Base-by-base conservation (phyloP, 1,140 invertebrate species). In the Centruroides vittatus region DNA sequence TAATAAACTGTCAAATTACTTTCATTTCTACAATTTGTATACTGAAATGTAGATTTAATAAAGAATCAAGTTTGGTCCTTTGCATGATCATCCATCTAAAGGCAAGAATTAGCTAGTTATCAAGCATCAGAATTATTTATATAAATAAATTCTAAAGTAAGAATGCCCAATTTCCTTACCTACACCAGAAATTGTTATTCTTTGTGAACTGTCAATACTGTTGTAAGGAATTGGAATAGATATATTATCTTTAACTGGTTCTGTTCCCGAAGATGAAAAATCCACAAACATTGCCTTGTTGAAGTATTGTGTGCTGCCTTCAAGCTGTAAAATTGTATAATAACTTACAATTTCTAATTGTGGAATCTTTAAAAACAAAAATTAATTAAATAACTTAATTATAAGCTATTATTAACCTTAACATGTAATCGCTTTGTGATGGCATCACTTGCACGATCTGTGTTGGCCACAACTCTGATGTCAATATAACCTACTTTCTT, bases 241-340 rank as follows among this genome's bases (percentile, higher is more conserved):
- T 0, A 90, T 71, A 66, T 84, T 85, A 8, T 78, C 55, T 75
- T 60, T 77, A 1, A 67, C 12, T 35, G 35, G 10, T 41, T 41
- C 41, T 41, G 41, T 12, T 41, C 47, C 61, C 48, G 70, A 74
- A 13, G 79, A 77, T 65, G 85, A 79, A 6, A 90, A 74, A 68
- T 92, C 88, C 9, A 92, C 72, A 52, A 92, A 79, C 5, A 87
- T 73, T 0, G 86, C 84, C 72, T 83, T 83, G 65, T 88, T 89
- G 62, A 81, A 78, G 57, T 84, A 84, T 66, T 88, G 82, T 1
- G 82, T 82, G 66, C 87, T 83, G 51, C 89, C 89, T 73, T 89
- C 84, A 63, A 88, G 80, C 82, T 86, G 65, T 8, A 61, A 71
- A n/a, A 7, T 34, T n/a, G 58, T 57, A 68, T 61, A 57, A 47